These are phyloP conservation scores for Monopis laevigella DNA, from an alignment of 2,888 invertebrate genomes.

Conservation along the genomic window DNA sequence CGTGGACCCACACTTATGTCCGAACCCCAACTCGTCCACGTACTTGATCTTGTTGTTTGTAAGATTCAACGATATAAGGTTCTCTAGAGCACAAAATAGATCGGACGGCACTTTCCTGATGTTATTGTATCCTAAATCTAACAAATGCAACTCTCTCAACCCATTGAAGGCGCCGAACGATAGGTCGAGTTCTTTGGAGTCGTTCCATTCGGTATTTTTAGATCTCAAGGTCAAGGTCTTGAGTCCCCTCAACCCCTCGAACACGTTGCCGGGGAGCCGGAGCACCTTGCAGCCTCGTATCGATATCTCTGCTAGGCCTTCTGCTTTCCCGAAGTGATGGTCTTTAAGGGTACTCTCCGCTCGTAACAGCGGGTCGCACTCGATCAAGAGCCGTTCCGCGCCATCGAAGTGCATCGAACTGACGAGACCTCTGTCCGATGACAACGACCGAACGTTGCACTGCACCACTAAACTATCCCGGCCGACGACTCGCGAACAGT, in stretches of 20 bases:
- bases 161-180: constrained; percentile 77
- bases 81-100: constrained; percentile 81
- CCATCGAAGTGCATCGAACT: constrained; percentile 73
- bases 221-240: constrained; percentile 82
- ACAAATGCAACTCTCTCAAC: constrained; percentile 77
- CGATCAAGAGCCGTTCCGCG: constrained; percentile 76
- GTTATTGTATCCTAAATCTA: constrained; percentile 84
- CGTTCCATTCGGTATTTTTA: constrained; percentile 80
- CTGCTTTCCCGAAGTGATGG: constrained; percentile 77
- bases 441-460: constrained; percentile 77
- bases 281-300: constrained; percentile 83
- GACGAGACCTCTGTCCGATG: constrained; percentile 73
- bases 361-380: constrained; percentile 74
- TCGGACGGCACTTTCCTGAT: constrained; percentile 81
- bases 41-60: constrained; percentile 85
- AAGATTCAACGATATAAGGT: constrained; percentile 83
- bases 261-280: constrained; percentile 78
- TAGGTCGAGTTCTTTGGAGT: constrained; percentile 76
- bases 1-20: constrained; percentile 70
- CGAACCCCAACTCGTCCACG: constrained; percentile 79
- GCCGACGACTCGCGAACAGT: constrained; percentile 52
- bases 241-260: constrained; percentile 82
- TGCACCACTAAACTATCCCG: constrained; percentile 42
- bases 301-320: constrained; percentile 79
- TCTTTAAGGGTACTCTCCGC: constrained; percentile 81